A percentile compares a stretch with the other conserved stretches of the same genome.
phyloP scores from a whole-genome alignment of 1,140 invertebrate species.

The Triops longicaudatus region DNA sequence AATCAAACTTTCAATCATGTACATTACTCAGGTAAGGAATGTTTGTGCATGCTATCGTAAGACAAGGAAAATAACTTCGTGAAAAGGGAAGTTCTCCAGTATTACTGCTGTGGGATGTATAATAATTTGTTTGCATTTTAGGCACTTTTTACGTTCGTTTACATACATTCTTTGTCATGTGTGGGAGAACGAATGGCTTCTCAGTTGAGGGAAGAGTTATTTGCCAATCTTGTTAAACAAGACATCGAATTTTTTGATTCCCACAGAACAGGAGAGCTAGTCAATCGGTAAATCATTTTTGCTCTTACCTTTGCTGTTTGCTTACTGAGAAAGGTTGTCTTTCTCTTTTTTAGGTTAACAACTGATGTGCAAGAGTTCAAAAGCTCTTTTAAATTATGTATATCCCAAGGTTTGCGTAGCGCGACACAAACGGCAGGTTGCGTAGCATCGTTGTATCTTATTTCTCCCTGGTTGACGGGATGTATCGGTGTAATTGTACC shows the following conservation, averaged over 20 bases:
- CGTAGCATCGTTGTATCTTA: slow-evolving; percentile 61
- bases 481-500: slow-evolving; percentile 74
- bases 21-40: slow-evolving; percentile 54
- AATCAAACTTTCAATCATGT: slow-evolving; percentile 53
- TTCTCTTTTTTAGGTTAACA: slow-evolving; percentile 56
- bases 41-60: slow-evolving; percentile 26
- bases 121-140: slow-evolving; percentile 42
- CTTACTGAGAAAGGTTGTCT: slow-evolving; percentile 12
- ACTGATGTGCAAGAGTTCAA: slow-evolving; percentile 95
- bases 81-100: too few species aligned
- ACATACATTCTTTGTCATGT: slow-evolving; percentile 74
- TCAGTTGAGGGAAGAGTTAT: slow-evolving; percentile 68
- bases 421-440: slow-evolving; percentile 70
- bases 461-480: slow-evolving; percentile 80
- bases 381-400: slow-evolving; percentile 83
- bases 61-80: slow-evolving; percentile 18
- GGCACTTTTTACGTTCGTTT: slow-evolving; percentile 77
- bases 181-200: slow-evolving; percentile 78
- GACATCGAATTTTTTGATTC: slow-evolving; percentile 86
- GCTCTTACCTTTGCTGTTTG: slow-evolving; percentile 9
- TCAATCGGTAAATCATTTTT: slow-evolving; percentile 55
- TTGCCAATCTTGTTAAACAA: slow-evolving; percentile 72
- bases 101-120: slow-evolving; percentile 18
- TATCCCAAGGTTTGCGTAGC: slow-evolving; percentile 80
- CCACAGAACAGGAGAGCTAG: slow-evolving; percentile 80